These are phyloP conservation scores for Lucilia cuprina DNA, from an alignment of 1,140 invertebrate species.

Conservation along the genomic window DNA sequence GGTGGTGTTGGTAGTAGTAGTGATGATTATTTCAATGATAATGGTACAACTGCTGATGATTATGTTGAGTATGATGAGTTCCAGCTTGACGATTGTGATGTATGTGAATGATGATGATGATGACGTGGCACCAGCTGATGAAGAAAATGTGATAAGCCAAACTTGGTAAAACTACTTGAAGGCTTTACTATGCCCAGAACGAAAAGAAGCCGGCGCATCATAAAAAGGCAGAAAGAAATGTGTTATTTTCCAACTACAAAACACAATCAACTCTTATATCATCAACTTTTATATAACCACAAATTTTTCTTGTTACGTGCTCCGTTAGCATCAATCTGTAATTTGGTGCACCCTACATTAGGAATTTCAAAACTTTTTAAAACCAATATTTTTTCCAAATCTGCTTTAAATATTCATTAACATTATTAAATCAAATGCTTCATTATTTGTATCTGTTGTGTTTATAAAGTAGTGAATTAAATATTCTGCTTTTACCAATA, in stretches of 20 bases:
- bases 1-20: background rate
- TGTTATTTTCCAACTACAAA: background rate
- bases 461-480: too few relatives aligned
- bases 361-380: too few relatives aligned
- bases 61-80: background rate
- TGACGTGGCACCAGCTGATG: background rate
- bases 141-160: slow-evolving; percentile 17
- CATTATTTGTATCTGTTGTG: too few relatives aligned
- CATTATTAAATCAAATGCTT: too few relatives aligned
- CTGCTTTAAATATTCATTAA: too few relatives aligned
- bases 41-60: background rate
- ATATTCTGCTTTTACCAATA: too few relatives aligned
- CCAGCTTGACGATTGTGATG: too few relatives aligned
- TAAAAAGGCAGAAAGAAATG: background rate
- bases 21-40: background rate
- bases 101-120: background rate
- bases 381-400: too few relatives aligned
- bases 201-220: background rate
- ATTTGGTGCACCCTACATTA: too few relatives aligned
- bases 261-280: slow-evolving; percentile 25
- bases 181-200: background rate
- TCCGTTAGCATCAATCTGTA: background rate
- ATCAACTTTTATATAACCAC: slow-evolving; percentile 23
- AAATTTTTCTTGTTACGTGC: slow-evolving; percentile 18
- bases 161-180: background rate